phyloP scores from a whole-genome alignment of 2,797 vertebrate species.

The Carapus acus region DNA sequence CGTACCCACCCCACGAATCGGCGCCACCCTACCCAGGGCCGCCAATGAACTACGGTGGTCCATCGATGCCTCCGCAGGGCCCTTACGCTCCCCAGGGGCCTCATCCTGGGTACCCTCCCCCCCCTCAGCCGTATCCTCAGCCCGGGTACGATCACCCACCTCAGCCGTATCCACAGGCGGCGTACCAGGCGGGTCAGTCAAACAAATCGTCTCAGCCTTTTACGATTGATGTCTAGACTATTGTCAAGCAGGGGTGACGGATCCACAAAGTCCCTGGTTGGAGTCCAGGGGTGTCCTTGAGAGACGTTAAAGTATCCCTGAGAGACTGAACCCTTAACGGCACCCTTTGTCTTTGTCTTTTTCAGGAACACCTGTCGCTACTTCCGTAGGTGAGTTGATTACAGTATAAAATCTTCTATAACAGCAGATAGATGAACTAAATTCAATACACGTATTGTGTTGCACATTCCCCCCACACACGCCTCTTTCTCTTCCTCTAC shows the following conservation, averaged over 20 bases:
- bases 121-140: constrained; percentile 24
- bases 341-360: too few species aligned
- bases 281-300: too few species aligned
- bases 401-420: too few species aligned
- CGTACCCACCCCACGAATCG: constrained; percentile 25
- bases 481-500: too few species aligned
- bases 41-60: constrained; percentile 39
- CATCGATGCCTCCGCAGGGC: constrained; percentile 16
- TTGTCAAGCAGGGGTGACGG: too few species aligned
- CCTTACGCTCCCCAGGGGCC: constrained; percentile 26
- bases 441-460: not conserved
- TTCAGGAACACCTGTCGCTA: too few species aligned
- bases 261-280: too few species aligned
- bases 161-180: constrained; percentile 25
- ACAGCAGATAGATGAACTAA: not conserved
- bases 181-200: constrained; percentile 51
- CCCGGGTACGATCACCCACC: constrained; percentile 17
- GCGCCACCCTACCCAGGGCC: constrained; percentile 63
- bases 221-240: too few species aligned
- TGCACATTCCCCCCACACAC: not conserved
- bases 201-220: not conserved
- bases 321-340: too few species aligned
- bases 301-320: too few species aligned
- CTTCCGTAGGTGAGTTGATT: too few species aligned
- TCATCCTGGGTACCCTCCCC: constrained; percentile 23